Conservation (phyloP, 2,888 invertebrate genomes). For the Patella ulyssiponensis region DNA sequence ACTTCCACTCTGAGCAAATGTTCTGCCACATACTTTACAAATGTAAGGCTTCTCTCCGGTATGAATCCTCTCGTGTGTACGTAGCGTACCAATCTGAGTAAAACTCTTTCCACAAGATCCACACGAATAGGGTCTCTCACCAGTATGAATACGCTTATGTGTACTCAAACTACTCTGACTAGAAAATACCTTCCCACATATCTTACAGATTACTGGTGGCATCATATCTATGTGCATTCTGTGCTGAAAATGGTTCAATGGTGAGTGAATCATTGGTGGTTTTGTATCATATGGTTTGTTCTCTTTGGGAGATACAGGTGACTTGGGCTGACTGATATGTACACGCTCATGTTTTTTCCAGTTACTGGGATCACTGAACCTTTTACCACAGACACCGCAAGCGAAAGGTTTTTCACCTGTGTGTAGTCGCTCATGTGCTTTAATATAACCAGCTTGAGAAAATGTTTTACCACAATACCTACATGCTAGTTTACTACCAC, state of each 20-base stretch:
- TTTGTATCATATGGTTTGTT: constrained; percentile 27
- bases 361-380: constrained; percentile 65
- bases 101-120: constrained; percentile 61
- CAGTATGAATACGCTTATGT: constrained; percentile 64
- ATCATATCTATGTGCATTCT: constrained; percentile 29
- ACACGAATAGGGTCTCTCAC: constrained; percentile 61
- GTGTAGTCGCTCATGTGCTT: constrained; percentile 64
- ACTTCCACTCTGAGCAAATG: constrained; percentile 65
- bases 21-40: constrained; percentile 54
- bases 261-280: constrained; percentile 26
- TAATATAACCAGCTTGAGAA: constrained; percentile 63
- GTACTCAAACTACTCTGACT: constrained; percentile 62
- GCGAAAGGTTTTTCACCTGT: constrained; percentile 66
- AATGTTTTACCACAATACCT: constrained; percentile 64
- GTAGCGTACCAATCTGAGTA: constrained; percentile 64
- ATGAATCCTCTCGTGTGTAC: constrained; percentile 64
- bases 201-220: constrained; percentile 49
- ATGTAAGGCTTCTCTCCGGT: constrained; percentile 64
- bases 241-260: constrained; percentile 30
- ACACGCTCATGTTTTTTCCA: constrained; percentile 68
- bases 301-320: constrained; percentile 39
- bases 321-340: constrained; percentile 55
- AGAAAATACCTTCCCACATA: constrained; percentile 62
- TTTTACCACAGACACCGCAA: constrained; percentile 64
- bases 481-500: constrained; percentile 54